Evolutionary conservation across 1,140 invertebrate genomes (phyloP).

Genomic region (Palaemon carinicauda): DNA sequence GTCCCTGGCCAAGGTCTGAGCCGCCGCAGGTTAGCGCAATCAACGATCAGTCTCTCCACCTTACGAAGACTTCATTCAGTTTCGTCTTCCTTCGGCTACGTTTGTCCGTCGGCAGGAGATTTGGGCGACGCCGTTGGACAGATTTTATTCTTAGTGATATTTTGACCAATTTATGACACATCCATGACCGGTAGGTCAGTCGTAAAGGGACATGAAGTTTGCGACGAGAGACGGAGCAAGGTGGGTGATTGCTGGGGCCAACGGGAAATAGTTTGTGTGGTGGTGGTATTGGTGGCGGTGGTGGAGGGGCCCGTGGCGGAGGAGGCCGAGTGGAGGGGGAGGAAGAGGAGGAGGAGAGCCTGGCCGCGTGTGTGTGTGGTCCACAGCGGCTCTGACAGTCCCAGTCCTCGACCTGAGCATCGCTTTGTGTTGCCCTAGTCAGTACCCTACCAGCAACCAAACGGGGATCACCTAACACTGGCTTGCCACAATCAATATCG

Average conservation of each 20-base stretch:
- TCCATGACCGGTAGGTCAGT: neutral
- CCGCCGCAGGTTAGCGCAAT: conserved; percentile 11
- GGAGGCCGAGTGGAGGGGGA: too few species aligned
- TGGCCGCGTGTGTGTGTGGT: conserved; percentile 31
- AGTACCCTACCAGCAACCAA: conserved; percentile 43
- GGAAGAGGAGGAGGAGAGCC: neutral
- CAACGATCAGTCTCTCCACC: conserved; percentile 12
- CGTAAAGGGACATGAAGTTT: neutral
- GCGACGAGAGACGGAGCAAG: conserved; percentile 1
- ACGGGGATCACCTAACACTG: conserved; percentile 20
- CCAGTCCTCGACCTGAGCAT: conserved; percentile 41
- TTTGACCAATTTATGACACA: neutral
- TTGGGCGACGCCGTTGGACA: neutral
- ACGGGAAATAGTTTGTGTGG: conserved; percentile 11
- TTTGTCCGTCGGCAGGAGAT: neutral
- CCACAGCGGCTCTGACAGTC: conserved; percentile 35
- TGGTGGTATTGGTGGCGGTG: neutral
- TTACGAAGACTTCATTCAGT: conserved; percentile 11
- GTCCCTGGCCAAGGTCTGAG: conserved; percentile 6
- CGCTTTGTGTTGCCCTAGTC: conserved; percentile 50
- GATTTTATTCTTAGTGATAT: too few species aligned
- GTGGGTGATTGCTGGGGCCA: neutral
- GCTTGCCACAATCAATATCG: neutral
- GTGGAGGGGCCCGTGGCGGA: too few species aligned
- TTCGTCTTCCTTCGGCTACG: neutral